These are phyloP conservation scores for Maconellicoccus hirsutus DNA, from an alignment of 1,140 invertebrate species.

Conservation along the genomic window DNA sequence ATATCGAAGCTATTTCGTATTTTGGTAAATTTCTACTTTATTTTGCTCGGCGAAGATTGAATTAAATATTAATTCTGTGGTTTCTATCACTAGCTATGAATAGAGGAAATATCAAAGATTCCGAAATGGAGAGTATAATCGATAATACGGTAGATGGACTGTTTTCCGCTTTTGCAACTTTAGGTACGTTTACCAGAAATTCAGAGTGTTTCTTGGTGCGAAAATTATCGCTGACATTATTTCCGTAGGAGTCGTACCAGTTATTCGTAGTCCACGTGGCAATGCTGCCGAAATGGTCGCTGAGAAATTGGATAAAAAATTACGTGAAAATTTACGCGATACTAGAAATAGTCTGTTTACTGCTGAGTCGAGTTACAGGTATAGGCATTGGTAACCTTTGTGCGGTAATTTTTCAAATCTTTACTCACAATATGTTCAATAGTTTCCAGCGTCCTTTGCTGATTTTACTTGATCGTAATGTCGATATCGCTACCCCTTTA, in stretches of 20 bases:
- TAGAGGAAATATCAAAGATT: constrained; percentile 84
- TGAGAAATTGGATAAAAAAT: constrained; percentile 92
- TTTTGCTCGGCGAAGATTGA: background rate
- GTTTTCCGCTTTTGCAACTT: constrained; percentile 93
- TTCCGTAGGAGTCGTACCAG: constrained; percentile 68
- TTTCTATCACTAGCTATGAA: constrained; percentile 61
- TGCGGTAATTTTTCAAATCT: background rate
- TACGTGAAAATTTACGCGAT: constrained; percentile 93
- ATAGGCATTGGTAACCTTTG: background rate
- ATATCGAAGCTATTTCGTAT: constrained; percentile 81
- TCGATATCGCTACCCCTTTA: constrained; percentile 93
- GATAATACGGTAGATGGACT: constrained; percentile 90
- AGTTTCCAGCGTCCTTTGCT: constrained; percentile 89
- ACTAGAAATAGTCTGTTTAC: constrained; percentile 92
- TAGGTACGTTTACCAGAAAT: constrained; percentile 11
- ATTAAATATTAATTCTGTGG: background rate
- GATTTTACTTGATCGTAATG: constrained; percentile 84
- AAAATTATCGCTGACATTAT: constrained; percentile 23
- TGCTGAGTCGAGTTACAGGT: constrained; percentile 44
- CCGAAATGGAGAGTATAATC: constrained; percentile 90
- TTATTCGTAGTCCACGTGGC: constrained; percentile 87
- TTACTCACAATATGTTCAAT: constrained; percentile 15
- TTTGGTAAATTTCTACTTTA: constrained; percentile 43
- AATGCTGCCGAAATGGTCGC: constrained; percentile 98
- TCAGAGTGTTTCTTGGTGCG: constrained; percentile 14